Base-by-base conservation (phyloP, 2,888 invertebrate genomes). In the Parnassius mnemosyne region DNA sequence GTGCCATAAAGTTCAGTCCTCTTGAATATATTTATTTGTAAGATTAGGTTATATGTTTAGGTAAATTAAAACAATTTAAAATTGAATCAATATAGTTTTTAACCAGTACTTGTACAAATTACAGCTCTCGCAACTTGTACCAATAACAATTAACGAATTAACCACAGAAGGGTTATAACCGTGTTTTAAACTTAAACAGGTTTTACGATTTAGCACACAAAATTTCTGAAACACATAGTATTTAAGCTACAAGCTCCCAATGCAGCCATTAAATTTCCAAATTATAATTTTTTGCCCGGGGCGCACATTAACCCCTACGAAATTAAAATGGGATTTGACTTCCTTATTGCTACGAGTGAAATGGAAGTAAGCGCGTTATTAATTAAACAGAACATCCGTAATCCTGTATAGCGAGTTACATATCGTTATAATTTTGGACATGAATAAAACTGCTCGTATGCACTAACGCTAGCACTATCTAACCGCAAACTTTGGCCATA, bases 341-440 rank as follows among this genome's bases (percentile, higher is more conserved):
- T 78, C 79, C 71, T 76, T 76, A 78, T 81, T 79, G 76, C 68
- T 72, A 72, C 67, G 69, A 70, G 71, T 43, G 56, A 42, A 52
- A 59, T 56, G 70, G 76, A 72, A 74, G 77, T 78, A 75, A 77
- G 78, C 71, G 77, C 77, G 80, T 83, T 84, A 84, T 80, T 84
- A 83, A 86, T 84, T 84, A 81, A 82, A 80, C 79, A 74, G 75
- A 70, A 75, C 78, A 80, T 78, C 77, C 76, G 79, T 84, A 83
- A 83, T 84, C 79, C 77, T 70, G 76, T 70, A 72, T 69, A 72
- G 75, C 74, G 71, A 70, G 72, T 75, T 76, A 80, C 80, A 84
- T 79, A 81, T 84, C 83, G 80, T 85, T 85, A 85, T 84, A 78
- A 84, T 85, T 86, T 84, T 76, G 78, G 79, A 82, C 81, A 85